Conservation (phyloP, 2,797 vertebrate genomes). For the Oryzias sinensis region DNA sequence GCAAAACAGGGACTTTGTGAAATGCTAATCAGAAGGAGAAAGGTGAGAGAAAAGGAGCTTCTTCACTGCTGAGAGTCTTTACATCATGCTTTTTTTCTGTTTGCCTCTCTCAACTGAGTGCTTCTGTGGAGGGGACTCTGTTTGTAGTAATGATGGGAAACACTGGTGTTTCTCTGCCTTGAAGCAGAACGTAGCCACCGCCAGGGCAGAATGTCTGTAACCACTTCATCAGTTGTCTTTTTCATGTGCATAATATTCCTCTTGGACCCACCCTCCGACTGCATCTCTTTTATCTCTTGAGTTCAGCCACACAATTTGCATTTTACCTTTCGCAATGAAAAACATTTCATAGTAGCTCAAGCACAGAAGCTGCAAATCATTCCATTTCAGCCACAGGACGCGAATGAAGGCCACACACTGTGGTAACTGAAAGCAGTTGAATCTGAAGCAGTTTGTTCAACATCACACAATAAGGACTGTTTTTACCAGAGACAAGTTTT, state of each 20-base stretch:
- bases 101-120: slow-evolving; percentile 66
- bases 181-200: slow-evolving; percentile 39
- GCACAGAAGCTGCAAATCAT: slow-evolving; percentile 29
- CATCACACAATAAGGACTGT: slow-evolving; percentile 33
- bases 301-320: slow-evolving; percentile 35
- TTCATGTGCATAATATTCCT: slow-evolving; percentile 50
- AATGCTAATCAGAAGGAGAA: slow-evolving; percentile 74
- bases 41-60: slow-evolving; percentile 53
- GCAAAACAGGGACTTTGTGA: slow-evolving; percentile 79
- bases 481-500: slow-evolving; percentile 22
- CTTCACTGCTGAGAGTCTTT: slow-evolving; percentile 68
- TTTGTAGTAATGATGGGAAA: slow-evolving; percentile 57
- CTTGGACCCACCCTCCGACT: slow-evolving; percentile 24
- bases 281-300: slow-evolving; percentile 43
- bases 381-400: slow-evolving; percentile 26
- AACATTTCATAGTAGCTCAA: slow-evolving; percentile 34
- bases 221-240: slow-evolving; percentile 49
- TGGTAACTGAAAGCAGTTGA: slow-evolving; percentile 34
- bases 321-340: slow-evolving; percentile 40
- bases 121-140: slow-evolving; percentile 62
- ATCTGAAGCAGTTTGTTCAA: slow-evolving; percentile 41
- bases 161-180: slow-evolving; percentile 48
- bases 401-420: slow-evolving; percentile 39
- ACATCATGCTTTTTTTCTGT: slow-evolving; percentile 64
- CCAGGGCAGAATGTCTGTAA: slow-evolving; percentile 52